Evolutionary conservation across 2,113 vertebrate species (phyloP), one percentile per base, ranked within the genome.

Genomic region (Anoura caudifer): DNA sequence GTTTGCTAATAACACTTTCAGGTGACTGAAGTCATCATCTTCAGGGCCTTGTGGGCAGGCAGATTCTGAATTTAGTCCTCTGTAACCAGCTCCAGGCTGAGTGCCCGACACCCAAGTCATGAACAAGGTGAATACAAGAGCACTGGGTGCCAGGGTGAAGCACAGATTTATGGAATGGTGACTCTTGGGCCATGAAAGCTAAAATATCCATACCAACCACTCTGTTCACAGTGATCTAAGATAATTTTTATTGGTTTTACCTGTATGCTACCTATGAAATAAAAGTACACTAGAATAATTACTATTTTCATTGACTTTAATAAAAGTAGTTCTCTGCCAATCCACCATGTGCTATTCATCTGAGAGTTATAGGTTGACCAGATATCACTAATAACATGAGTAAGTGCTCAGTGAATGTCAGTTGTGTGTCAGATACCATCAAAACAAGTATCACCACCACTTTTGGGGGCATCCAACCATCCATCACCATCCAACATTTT

Each of bases 1-100:
- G 41, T 69, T 94, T 88, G 77, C 80, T 93, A 94, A 90, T 94
- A 97, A 85, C 80, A 33, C 43, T 63, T 88, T 80, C 70, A 10
- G 86, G 91, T 73, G 38, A 33, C 50, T 67, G 36, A 97, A 89
- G 33, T 89, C 63, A 87, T 97, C 47, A 80, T 97, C 90, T 95
- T 87, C 91, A 61, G 76, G 22, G 84, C 19, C 88, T 79, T 36
- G 10, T 3, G 72, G 67, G 84, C 59, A 90, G 76, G 45, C 20
- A 69, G 45, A 69, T 26, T 85, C 81, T 63, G 67, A 93, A 52
- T 83, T 28, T 22, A 94, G 65, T n/a, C 7, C 50, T 76, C 76
- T 8, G 31, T 28, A 45, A 28, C 36, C 77, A 95, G 90, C 75
- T 95, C 72, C 22, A 9, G 92, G 87, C 80, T 69, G 43, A 69